Conservation (phyloP, 2,113 vertebrate genomes). For the Takifugu bimaculatus region DNA sequence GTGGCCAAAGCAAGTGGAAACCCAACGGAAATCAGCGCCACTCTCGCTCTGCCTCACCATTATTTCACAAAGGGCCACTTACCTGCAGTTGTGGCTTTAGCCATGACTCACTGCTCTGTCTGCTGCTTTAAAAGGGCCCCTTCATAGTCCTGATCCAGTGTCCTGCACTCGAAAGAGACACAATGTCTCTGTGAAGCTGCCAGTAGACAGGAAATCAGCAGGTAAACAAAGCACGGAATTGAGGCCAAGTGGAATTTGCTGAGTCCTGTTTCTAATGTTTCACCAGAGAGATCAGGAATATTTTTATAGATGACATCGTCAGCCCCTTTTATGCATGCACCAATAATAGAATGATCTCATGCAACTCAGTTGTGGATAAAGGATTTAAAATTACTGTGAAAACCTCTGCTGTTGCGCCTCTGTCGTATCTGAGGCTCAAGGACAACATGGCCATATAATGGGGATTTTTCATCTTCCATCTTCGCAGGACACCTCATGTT, state of each 20-base stretch:
- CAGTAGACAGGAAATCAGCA: slow-evolving; percentile 1
- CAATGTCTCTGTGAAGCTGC: slow-evolving; percentile 3
- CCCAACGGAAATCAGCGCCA: too few species aligned
- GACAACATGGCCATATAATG: slow-evolving; percentile 38
- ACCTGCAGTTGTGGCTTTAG: too few species aligned
- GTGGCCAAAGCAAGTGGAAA: too few species aligned
- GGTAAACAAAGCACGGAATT: slow-evolving; percentile 47
- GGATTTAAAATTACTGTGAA: background rate
- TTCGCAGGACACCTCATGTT: too few species aligned
- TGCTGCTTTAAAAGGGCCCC: slow-evolving; percentile 53
- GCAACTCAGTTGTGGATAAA: background rate
- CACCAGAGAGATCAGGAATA: background rate
- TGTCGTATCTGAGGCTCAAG: slow-evolving; percentile 23
- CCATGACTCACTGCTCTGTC: slow-evolving; percentile 24
- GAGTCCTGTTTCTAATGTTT: slow-evolving; percentile 18
- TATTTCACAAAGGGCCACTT: background rate
- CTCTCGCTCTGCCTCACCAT: background rate
- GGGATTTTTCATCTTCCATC: background rate
- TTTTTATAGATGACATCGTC: slow-evolving; percentile 6
- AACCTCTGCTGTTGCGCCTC: background rate
- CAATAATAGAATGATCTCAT: background rate
- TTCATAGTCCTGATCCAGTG: slow-evolving; percentile 40
- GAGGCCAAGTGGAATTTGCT: slow-evolving; percentile 18
- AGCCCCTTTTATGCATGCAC: background rate
- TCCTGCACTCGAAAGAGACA: background rate